phyloP scores from a whole-genome alignment of 2,797 vertebrate genomes.

The Alosa sapidissima region DNA sequence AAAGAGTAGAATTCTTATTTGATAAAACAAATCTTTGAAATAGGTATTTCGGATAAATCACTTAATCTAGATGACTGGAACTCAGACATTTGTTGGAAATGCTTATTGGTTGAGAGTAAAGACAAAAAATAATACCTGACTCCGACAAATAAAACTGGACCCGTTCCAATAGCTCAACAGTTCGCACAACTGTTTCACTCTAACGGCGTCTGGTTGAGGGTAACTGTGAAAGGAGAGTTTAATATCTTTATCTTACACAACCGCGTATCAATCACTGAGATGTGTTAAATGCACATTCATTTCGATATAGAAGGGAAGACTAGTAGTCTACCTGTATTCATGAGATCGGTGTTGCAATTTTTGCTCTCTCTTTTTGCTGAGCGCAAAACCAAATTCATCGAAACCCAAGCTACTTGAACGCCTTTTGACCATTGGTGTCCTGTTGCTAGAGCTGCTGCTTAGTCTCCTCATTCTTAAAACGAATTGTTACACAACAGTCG shows the following conservation, averaged over 20 bases:
- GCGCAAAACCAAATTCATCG: conserved; percentile 75
- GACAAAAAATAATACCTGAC: conserved; percentile 60
- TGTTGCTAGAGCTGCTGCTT: background rate
- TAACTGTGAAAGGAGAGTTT: conserved; percentile 57
- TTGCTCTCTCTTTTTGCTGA: conserved; percentile 61
- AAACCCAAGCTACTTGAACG: conserved; percentile 60
- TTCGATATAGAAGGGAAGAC: background rate
- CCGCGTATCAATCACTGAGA: background rate
- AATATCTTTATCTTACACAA: background rate
- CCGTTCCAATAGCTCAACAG: conserved; percentile 78
- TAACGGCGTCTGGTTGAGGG: conserved; percentile 63
- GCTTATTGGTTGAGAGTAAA: background rate
- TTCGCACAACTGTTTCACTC: conserved; percentile 74
- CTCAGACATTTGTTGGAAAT: background rate
- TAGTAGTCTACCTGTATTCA: conserved; percentile 68
- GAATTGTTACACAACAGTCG: background rate
- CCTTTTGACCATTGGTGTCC: conserved; percentile 34
- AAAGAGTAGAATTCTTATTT: no score
- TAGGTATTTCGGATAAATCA: no score
- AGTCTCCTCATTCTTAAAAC: conserved; percentile 13
- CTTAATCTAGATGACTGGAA: no score
- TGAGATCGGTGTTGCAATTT: conserved; percentile 69
- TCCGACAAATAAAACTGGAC: conserved; percentile 73
- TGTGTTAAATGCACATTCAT: background rate
- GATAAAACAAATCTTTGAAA: no score